Percentiles rank a stretch among this genome's conserved stretches.
Conservation (phyloP, 2,797 vertebrate genomes). For the Bothrops alternatus region DNA sequence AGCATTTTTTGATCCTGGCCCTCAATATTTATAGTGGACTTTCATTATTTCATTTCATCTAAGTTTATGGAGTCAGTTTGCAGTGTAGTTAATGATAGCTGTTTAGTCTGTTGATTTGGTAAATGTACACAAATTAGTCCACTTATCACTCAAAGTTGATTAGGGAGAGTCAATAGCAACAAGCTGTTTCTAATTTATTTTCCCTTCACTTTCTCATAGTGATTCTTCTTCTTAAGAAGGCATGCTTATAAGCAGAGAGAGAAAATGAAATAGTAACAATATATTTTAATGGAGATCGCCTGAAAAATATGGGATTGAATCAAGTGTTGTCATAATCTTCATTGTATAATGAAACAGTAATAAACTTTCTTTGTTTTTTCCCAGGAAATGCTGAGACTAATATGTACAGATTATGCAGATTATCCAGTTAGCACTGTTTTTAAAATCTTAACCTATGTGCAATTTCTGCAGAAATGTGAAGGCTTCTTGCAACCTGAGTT, state of each 20-base stretch:
- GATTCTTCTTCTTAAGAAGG: not conserved
- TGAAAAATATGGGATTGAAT: not conserved
- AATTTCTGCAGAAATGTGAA: constrained; percentile 83
- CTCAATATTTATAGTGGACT: not conserved
- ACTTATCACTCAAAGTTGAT: not conserved
- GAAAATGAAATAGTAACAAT: not conserved
- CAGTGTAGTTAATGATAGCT: not conserved
- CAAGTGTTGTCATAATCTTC: too few relatives aligned
- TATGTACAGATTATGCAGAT: not conserved
- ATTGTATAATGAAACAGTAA: not conserved
- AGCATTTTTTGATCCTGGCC: not conserved
- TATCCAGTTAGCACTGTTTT: not conserved
- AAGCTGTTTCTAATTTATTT: not conserved
- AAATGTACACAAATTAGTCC: not conserved
- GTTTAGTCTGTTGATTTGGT: not conserved
- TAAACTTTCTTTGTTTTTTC: not conserved
- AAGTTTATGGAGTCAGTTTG: not conserved
- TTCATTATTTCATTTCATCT: not conserved
- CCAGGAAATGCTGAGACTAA: too few relatives aligned
- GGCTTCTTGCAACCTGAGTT: constrained; percentile 82
- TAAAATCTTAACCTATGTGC: not conserved
- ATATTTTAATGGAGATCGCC: too few relatives aligned
- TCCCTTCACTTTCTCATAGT: not conserved
- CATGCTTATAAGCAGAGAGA: not conserved
- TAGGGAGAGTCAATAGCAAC: not conserved